Base-by-base conservation (phyloP, 2,113 vertebrate genomes). In the Macroglossus sobrinus region DNA sequence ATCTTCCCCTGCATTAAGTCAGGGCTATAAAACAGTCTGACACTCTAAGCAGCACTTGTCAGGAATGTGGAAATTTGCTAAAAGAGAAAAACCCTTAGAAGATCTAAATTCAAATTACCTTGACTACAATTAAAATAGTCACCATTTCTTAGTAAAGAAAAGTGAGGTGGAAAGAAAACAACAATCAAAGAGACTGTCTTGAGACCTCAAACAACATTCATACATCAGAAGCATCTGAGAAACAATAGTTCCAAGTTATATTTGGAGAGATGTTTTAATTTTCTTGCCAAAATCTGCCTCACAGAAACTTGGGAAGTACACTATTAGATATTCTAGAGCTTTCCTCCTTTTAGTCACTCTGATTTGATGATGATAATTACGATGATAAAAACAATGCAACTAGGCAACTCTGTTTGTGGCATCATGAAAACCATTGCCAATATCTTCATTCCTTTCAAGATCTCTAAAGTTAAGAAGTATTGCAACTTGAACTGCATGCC, bases 1-100 rank as follows among this genome's bases (percentile, higher is more conserved):
- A n/a, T 89, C 81, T 88, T 72, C 47, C 45, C 68, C 38, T 68
- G 66, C 30, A 43, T 88, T 59, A 84, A 79, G 13, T 85, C 28
- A 59, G 75, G 53, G 43, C 82, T 93, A 35, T 78, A 53, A 79
- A 94, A 90, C 50, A 80, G 66, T 85, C 93, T 95, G 89, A 86
- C 80, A 94, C 76, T 93, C 90, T 79, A 92, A 91, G 92, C 43
- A 94, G 50, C 79, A 90, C 84, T 92, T 95, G 71, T 75, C 74
- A 84, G 43, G 21, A 80, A 97, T 57, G 72, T 68, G 55, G 79
- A 93, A 94, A 84, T 57, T 68, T 78, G 61, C 94, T 92, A 55
- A 93, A 92, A 78, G 50, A 68, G 35, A 71, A 69, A 38, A 81
- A 35, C 19, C 26, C 84, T 94, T 40, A 78, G 43, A 94, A 72